These are phyloP conservation scores for Elmis aenea DNA, from an alignment of 2,888 invertebrate genomes.

Conservation along the genomic window DNA sequence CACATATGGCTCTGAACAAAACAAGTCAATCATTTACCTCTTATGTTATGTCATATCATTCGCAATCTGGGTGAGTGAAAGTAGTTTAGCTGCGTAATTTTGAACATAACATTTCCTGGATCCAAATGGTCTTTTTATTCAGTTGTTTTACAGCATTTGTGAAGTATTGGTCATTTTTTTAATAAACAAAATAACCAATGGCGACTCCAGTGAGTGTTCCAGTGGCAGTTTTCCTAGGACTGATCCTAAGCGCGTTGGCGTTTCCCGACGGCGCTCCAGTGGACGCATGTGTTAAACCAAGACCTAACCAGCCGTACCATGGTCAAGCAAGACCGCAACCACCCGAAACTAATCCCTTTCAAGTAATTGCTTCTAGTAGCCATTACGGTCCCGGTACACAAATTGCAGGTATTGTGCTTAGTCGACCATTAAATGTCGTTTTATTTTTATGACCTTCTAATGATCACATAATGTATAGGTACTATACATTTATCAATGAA, in stretches of 20 bases:
- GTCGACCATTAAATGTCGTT: too few relatives aligned
- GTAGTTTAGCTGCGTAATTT: constrained; percentile 14
- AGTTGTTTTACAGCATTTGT: constrained; percentile 11
- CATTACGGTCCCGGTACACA: constrained; percentile 63
- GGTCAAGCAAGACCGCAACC: constrained; percentile 67
- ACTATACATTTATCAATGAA: too few relatives aligned
- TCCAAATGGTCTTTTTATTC: constrained; percentile 18
- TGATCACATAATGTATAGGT: too few relatives aligned
- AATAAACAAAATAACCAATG: constrained; percentile 4
- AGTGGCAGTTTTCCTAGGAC: not conserved
- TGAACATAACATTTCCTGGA: constrained; percentile 17
- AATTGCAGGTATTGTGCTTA: constrained; percentile 56
- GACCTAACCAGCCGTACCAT: constrained; percentile 73
- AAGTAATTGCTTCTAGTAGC: constrained; percentile 60
- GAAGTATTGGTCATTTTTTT: constrained; percentile 6
- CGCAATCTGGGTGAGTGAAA: constrained; percentile 21
- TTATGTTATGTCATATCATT: constrained; percentile 13
- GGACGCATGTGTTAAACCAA: constrained; percentile 72
- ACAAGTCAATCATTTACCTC: not conserved
- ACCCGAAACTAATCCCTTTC: constrained; percentile 60
- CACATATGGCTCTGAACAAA: too few relatives aligned
- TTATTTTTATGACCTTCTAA: too few relatives aligned
- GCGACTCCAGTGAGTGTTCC: constrained; percentile 1
- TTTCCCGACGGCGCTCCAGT: constrained; percentile 81
- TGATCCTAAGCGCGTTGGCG: constrained; percentile 29